phyloP scores from a whole-genome alignment of 2,888 invertebrate species.

The Drosophila pseudotalamancana region DNA sequence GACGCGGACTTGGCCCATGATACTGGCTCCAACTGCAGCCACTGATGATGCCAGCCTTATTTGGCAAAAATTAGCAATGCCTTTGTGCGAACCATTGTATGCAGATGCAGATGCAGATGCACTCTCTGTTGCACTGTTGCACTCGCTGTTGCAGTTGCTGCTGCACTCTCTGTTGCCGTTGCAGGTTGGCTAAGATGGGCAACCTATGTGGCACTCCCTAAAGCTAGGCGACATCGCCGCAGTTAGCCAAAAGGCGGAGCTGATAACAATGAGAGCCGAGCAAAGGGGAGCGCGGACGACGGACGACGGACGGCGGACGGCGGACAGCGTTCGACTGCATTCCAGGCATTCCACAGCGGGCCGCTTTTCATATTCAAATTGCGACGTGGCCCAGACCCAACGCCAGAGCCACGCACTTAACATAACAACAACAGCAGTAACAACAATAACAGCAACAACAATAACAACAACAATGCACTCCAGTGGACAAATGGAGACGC shows the following conservation, averaged over 20 bases:
- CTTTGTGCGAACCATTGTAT: conserved; percentile 57
- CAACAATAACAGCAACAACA: conserved; percentile 19
- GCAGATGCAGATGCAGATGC: conserved; percentile 50
- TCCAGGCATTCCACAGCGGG: conserved; percentile 64
- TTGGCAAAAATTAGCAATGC: conserved; percentile 69
- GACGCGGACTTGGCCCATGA: neutral
- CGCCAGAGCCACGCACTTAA: conserved; percentile 68
- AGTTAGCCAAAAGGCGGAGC: too few relatives aligned
- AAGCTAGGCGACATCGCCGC: too few relatives aligned
- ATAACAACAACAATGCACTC: conserved; percentile 60
- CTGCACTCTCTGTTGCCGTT: conserved; percentile 27
- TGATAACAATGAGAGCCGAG: conserved; percentile 48
- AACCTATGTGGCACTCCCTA: conserved; percentile 52
- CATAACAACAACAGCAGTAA: conserved; percentile 55
- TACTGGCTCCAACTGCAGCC: conserved; percentile 10
- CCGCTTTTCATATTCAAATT: conserved; percentile 74
- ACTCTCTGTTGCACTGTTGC: conserved; percentile 20
- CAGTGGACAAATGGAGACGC: conserved; percentile 50
- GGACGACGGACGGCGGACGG: neutral
- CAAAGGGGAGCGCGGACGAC: conserved; percentile 35
- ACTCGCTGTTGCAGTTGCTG: conserved; percentile 37
- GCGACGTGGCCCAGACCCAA: conserved; percentile 55
- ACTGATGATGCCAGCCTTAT: conserved; percentile 57
- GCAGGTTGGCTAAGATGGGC: conserved; percentile 31
- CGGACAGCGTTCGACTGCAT: conserved; percentile 54